Percentiles rank a stretch among this genome's conserved stretches.
phyloP scores from a whole-genome alignment of 2,113 vertebrate species.

The Chinchilla lanigera region DNA sequence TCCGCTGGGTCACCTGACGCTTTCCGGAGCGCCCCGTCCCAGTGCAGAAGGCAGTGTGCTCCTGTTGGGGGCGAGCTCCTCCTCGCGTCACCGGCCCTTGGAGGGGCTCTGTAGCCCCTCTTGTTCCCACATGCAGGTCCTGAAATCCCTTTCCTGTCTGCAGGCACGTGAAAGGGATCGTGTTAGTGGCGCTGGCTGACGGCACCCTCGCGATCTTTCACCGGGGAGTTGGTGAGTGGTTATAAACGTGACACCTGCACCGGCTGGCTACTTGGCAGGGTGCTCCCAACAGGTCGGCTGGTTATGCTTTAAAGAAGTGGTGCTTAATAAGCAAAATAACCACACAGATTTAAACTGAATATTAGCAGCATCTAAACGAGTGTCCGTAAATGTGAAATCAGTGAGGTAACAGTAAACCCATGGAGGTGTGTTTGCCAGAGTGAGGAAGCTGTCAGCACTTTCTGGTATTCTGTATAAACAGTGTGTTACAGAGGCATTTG shows the following conservation, averaged over 20 bases:
- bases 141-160: conserved; percentile 60
- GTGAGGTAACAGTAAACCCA: not conserved
- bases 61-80: not conserved
- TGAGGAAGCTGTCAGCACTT: not conserved
- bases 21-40: not conserved
- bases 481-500: not conserved
- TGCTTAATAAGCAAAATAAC: conserved; percentile 28
- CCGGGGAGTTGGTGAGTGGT: conserved; percentile 91
- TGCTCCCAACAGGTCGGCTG: conserved; percentile 31
- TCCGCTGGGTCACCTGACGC: not conserved
- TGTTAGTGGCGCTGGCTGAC: conserved; percentile 96
- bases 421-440: not conserved
- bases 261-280: not conserved
- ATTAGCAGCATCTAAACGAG: not conserved
- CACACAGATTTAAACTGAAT: not conserved
- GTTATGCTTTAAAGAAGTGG: conserved; percentile 51
- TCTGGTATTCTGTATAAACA: not conserved
- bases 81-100: not conserved
- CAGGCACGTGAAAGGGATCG: conserved; percentile 98
- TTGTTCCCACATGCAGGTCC: not conserved
- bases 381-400: not conserved
- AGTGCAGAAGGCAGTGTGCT: not conserved
- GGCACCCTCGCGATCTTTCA: conserved; percentile 98
- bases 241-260: not conserved
- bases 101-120: not conserved